Conservation (phyloP, 23 tunicate species). For the Clavelina lepadiformis region DNA sequence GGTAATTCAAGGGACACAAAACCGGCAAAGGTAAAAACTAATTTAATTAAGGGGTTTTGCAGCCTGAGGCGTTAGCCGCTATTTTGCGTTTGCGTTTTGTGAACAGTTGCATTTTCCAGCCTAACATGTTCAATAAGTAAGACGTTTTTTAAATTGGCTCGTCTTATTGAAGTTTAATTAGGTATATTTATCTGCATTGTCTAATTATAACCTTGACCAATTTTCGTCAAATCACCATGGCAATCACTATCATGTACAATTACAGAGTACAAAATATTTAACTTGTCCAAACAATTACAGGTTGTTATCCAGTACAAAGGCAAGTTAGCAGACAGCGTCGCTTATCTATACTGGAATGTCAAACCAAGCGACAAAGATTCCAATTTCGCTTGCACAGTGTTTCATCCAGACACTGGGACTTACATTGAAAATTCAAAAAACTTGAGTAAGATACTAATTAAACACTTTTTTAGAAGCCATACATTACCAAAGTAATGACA, state of each 20-base stretch:
- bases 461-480: too few relatives aligned
- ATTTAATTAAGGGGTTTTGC: neutral
- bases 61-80: neutral
- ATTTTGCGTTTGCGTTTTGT: neutral
- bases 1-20: conserved; percentile 9
- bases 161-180: neutral
- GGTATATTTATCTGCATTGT: neutral
- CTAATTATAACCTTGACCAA: too few relatives aligned
- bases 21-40: conserved; percentile 31
- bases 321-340: conserved; percentile 32
- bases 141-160: neutral
- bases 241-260: too few relatives aligned
- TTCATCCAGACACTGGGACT: conserved; percentile 55
- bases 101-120: too few relatives aligned
- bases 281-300: too few relatives aligned
- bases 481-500: too few relatives aligned
- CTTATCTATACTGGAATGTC: conserved; percentile 39
- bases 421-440: too few relatives aligned
- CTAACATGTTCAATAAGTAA: too few relatives aligned
- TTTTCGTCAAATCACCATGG: too few relatives aligned
- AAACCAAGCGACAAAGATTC: conserved; percentile 22
- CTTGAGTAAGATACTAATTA: too few relatives aligned
- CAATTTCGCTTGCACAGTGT: conserved; percentile 43
- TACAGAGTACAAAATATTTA: too few relatives aligned
- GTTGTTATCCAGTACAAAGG: conserved; percentile 7